Conservation (phyloP, 2,113 vertebrate species). For the Centrocercus urophasianus region DNA sequence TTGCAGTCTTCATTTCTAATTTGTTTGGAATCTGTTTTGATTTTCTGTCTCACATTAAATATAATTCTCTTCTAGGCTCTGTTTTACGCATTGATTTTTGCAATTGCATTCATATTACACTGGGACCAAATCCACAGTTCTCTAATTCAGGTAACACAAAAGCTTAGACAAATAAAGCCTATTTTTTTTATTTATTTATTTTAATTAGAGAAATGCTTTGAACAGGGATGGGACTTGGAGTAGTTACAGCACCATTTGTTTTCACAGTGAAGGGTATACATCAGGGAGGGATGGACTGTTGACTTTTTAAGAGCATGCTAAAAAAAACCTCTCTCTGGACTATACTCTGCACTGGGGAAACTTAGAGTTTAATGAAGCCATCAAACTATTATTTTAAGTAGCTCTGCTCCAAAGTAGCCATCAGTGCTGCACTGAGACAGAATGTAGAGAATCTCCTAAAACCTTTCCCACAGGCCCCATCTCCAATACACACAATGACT, state of each 20-base stretch:
- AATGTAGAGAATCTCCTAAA: slow-evolving; percentile 1
- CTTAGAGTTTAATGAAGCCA: not conserved
- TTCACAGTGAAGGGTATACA: not conserved
- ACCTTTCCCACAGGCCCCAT: not conserved
- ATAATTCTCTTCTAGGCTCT: slow-evolving; percentile 20
- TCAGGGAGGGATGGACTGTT: not conserved
- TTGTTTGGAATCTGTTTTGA: slow-evolving; percentile 53
- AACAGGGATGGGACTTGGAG: not conserved
- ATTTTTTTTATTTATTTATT: not conserved
- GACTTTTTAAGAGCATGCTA: not conserved
- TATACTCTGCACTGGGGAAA: not conserved
- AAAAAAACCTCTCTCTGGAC: not conserved
- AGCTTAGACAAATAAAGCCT: not conserved
- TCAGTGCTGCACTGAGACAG: not conserved
- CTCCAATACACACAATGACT: not conserved
- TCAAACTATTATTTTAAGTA: slow-evolving; percentile 4
- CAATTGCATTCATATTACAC: slow-evolving; percentile 17
- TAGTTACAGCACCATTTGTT: not conserved
- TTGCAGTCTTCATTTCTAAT: slow-evolving; percentile 44
- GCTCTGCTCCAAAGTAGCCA: not conserved
- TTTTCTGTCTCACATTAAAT: slow-evolving; percentile 62
- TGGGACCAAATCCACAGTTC: slow-evolving; percentile 32
- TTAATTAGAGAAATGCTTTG: not conserved
- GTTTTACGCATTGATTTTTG: slow-evolving; percentile 49
- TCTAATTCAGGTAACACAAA: slow-evolving; percentile 12